phyloP scores from a whole-genome alignment of 2,113 vertebrate genomes.

The Chloroceryle aenea region DNA sequence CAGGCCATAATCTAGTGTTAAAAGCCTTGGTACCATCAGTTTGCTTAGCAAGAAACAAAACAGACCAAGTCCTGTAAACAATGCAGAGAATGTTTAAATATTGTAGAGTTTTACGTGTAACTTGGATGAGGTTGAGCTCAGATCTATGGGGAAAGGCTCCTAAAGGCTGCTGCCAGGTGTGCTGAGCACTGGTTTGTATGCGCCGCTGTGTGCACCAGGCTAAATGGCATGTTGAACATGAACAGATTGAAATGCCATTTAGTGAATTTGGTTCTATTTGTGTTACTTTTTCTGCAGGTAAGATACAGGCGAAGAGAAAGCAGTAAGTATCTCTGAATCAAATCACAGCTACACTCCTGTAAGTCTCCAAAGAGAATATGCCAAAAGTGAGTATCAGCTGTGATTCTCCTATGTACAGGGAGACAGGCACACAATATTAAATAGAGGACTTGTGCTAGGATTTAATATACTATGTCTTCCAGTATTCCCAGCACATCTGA shows the following conservation, averaged over 20 bases:
- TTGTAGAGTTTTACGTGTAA: background rate
- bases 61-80: background rate
- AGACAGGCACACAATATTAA: background rate
- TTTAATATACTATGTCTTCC: background rate
- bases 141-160: background rate
- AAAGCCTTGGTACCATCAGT: background rate
- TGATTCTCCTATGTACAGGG: background rate
- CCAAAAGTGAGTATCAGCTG: background rate
- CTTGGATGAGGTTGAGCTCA: background rate
- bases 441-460: background rate
- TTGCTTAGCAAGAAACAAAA: background rate
- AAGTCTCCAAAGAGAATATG: background rate
- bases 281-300: background rate
- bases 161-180: background rate
- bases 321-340: background rate
- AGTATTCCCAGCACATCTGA: background rate
- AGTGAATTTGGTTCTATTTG: rapidly evolving
- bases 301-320: background rate
- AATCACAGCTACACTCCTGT: background rate
- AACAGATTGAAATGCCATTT: background rate
- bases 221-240: background rate
- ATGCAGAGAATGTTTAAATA: background rate
- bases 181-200: background rate
- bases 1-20: background rate
- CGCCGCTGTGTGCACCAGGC: rapidly evolving